Evolutionary conservation across 2,113 vertebrate genomes (phyloP), one percentile per base, ranked within the genome.

Genomic region (Eira barbara): DNA sequence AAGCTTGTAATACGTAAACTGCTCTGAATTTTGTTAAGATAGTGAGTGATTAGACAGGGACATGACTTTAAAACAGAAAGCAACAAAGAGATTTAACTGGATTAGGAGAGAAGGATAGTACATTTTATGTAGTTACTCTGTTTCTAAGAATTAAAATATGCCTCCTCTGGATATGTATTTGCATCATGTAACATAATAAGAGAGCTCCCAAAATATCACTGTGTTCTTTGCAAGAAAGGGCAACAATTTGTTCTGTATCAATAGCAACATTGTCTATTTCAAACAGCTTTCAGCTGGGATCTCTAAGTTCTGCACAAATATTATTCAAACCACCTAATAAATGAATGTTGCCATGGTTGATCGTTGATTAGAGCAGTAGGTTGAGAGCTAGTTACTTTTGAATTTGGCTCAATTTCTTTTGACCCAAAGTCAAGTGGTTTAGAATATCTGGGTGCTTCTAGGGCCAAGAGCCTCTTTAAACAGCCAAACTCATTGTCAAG

Each of bases 111-210:
- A 93, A 93, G 71, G 96, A 59, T 67, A 69, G 89, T 84, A 65
- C 55, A 82, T 94, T 94, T 91, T 76, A 87, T 82, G 52, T 76
- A 73, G 85, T 83, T 61, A 79, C 65, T 47, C 39, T 94, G 69
- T 76, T 97, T 88, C 69, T 93, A 91, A 89, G 92, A 94, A 97
- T 93, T 97, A 98, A 98, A 97, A 94, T 95, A 95, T 83, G 52
- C n/a, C 20, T 91, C 76, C 81, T 94, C 81, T 89, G 76, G 91
- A 57, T 93, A 74, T 86, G 45, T 94, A 65, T 96, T 97, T 96
- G 42, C 65, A 74, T 85, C 78, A 27, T 25, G 83, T 73, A 89
- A 79, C 78, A 73, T 86, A 97, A 98, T 78, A 97, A 96, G 71
- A 34, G 47, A 94, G 47, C 63, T 95, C 97, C 89, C 91, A 97